Evolutionary conservation across 2,797 vertebrate species (phyloP), one percentile per base, ranked within the genome.

Genomic region (Acanthiza pusilla): DNA sequence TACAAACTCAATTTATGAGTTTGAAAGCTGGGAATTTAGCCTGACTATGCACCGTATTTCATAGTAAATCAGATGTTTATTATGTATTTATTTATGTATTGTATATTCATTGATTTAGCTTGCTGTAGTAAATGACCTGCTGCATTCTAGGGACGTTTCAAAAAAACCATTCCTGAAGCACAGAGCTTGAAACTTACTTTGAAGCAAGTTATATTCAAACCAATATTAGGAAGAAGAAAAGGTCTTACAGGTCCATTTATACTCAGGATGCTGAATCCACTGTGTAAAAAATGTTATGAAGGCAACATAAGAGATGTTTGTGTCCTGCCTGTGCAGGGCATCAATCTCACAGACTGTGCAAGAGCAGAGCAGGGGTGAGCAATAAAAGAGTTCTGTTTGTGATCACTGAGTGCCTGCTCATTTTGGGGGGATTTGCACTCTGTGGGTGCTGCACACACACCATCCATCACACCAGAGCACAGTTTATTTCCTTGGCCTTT

Each of bases 1-100:
- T 85, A 85, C 80, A 72, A 91, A 94, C 75, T 81, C 62, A 89
- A 75, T 93, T 94, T 91, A 86, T 20, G 71, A 58, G 61, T 34
- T 58, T 48, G 82, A 93, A 93, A 91, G 42, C 70, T 92, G 75
- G 66, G 68, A 74, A 76, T 91, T 91, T 76, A 85, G 74, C 42
- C 70, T 90, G 66, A 75, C 72, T 80, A 5, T 16, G 66, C 38
- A 88, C 3, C 17, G 38, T 29, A 67, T 68, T 80, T 89, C 55
- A 80, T 0, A 76, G 65, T 32, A 96, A 94, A 89, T 74, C 53
- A 83, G 47, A 88, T n/a, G 17, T 48, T 93, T 89, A 82, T 85
- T 89, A 77, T 43, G 34, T n/a, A 77, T 82, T 91, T 70, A 73
- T 84, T 90, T 92, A 79, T 42, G 38, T 32, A 53, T 67, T 83